Conservation (phyloP, 2,113 vertebrate species). For the Myotis yumanensis region DNA sequence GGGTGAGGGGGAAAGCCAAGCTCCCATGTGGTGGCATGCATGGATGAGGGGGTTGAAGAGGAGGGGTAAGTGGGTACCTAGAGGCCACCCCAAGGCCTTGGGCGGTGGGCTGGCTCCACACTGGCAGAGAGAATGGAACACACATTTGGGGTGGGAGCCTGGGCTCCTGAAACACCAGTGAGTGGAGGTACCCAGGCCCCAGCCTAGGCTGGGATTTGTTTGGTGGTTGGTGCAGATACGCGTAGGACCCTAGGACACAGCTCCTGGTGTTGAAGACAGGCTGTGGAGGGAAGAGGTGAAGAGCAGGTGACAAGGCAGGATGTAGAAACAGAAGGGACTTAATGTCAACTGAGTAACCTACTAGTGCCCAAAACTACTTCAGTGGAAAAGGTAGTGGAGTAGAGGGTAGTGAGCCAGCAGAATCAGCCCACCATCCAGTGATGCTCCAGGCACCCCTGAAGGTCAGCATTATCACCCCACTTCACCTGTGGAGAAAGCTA, state of each 20-base stretch:
- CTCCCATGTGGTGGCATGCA: accelerated
- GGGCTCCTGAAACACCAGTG: neutral
- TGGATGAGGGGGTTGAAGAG: neutral
- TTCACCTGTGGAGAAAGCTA: neutral
- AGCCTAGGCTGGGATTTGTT: neutral
- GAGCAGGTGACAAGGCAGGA: neutral
- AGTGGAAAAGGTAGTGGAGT: neutral
- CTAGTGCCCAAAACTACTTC: neutral
- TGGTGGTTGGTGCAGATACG: accelerated
- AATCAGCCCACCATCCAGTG: neutral
- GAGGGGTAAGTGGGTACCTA: too few species aligned
- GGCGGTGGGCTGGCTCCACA: neutral
- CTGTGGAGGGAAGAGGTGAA: neutral
- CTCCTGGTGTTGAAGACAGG: neutral
- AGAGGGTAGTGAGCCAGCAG: accelerated
- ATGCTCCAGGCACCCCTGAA: neutral
- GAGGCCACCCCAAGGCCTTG: neutral
- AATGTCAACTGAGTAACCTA: neutral
- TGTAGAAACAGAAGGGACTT: neutral
- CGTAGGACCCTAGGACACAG: neutral
- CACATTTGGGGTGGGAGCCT: neutral
- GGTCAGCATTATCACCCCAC: neutral
- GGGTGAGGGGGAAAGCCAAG: neutral
- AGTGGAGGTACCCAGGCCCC: neutral
- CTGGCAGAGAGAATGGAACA: neutral